Conservation (phyloP, 2,888 invertebrate genomes). For the Erebia palarica region DNA sequence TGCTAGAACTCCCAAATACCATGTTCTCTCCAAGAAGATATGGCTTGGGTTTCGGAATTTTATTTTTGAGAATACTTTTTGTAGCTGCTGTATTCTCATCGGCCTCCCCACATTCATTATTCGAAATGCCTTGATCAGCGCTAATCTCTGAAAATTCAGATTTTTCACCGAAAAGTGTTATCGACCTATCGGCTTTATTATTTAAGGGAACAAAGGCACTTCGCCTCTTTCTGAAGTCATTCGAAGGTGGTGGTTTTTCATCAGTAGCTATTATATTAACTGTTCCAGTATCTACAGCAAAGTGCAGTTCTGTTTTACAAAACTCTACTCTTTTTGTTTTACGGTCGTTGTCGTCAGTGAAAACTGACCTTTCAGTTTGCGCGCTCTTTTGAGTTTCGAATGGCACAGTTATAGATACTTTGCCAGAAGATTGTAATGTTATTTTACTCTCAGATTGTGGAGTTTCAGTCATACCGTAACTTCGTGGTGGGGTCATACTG, state of each 20-base stretch:
- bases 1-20: slow-evolving; percentile 63
- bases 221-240: slow-evolving; percentile 88
- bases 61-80: slow-evolving; percentile 88
- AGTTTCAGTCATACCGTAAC: slow-evolving; percentile 55
- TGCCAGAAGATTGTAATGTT: slow-evolving; percentile 66
- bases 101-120: slow-evolving; percentile 55
- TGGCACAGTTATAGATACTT: slow-evolving; percentile 71
- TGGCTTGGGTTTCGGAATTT: slow-evolving; percentile 88
- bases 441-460: slow-evolving; percentile 60
- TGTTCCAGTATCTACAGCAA: slow-evolving; percentile 91
- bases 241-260: slow-evolving; percentile 92
- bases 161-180: slow-evolving; percentile 85
- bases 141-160: slow-evolving; percentile 51
- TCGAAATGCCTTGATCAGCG: slow-evolving; percentile 46
- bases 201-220: slow-evolving; percentile 76
- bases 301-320: slow-evolving; percentile 94
- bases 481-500: slow-evolving; percentile 50
- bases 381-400: slow-evolving; percentile 57
- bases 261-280: slow-evolving; percentile 94
- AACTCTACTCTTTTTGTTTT: slow-evolving; percentile 90
- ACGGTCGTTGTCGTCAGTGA: slow-evolving; percentile 66
- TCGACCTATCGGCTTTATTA: slow-evolving; percentile 75
- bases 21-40: slow-evolving; percentile 88
- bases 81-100: slow-evolving; percentile 82
- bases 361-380: slow-evolving; percentile 50